Conservation (phyloP, 2,888 invertebrate species). For the Sinodicranocentrus sp. region DNA sequence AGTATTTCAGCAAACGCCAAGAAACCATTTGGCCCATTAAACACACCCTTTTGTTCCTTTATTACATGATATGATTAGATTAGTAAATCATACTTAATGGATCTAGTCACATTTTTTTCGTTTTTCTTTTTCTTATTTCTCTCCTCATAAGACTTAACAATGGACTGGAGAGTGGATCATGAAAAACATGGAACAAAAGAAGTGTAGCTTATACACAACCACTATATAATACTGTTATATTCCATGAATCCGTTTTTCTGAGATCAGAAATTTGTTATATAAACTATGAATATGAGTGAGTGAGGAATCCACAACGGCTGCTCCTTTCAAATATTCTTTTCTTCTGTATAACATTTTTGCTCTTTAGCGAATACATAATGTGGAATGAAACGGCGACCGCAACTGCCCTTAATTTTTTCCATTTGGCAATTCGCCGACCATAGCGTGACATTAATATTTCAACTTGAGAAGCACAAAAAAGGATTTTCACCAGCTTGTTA, state of each 20-base stretch:
- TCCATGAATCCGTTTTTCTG: too few species aligned
- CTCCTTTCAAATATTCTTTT: too few species aligned
- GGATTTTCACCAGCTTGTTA: conserved; percentile 17
- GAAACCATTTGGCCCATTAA: conserved; percentile 74
- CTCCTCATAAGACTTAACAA: neutral
- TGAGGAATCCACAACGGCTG: too few species aligned
- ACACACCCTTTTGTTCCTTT: conserved; percentile 74
- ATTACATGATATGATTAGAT: conserved; percentile 70
- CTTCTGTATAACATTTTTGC: too few species aligned
- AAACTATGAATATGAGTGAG: too few species aligned
- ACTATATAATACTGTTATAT: too few species aligned
- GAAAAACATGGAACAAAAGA: conserved; percentile 28
- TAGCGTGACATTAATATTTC: conserved; percentile 56
- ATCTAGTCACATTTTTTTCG: conserved; percentile 45
- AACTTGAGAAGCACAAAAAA: conserved; percentile 4
- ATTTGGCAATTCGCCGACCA: conserved; percentile 49
- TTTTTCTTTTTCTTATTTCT: conserved; percentile 23
- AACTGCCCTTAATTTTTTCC: conserved; percentile 24
- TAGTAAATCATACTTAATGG: conserved; percentile 68
- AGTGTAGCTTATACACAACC: neutral
- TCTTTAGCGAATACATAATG: too few species aligned
- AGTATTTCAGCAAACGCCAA: conserved; percentile 62
- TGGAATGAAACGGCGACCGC: too few species aligned
- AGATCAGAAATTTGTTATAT: too few species aligned
- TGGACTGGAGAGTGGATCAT: too few species aligned